Evolutionary conservation across 2,888 invertebrate species (phyloP), one percentile per base, ranked within the genome.

Genomic region (Synanthedon tipuliformis): DNA sequence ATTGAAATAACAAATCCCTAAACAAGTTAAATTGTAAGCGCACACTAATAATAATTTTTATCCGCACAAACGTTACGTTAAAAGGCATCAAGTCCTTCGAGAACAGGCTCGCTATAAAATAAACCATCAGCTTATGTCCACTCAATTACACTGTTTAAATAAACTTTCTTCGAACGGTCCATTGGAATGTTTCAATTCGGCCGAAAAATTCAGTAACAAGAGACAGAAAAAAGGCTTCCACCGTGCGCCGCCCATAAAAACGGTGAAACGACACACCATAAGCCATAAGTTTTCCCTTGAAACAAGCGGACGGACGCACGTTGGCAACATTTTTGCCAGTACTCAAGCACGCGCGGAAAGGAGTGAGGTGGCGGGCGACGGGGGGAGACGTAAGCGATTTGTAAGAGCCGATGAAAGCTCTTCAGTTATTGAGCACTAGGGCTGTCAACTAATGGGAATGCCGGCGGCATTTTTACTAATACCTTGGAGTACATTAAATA

Each of bases 391-490:
- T 77, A 82, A 83, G 81, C 82, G 78, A 80, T 83, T 83, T 78
- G 76, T 77, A 76, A 80, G 81, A 81, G 77, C 71, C 78, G 82
- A 83, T 81, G 83, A 81, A 82, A 81, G 81, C 81, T 69, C 79
- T 78, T 71, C 66, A 76, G 76, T 71, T 78, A 81, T 78, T 70
- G 77, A 68, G 67, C 68, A 68, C 58, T 67, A 84, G 82, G 84
- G 85, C 67, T 83, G 79, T 72, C 80, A 74, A 54, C 64, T 76
- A 76, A 75, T 77, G 74, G 73, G 69, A 70, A 61, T 59, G 60
- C 57, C 55, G 41, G 48, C 16, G 8, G 58, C 57, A 61, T 64
- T 61, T 61, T 65, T 62, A 61, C 60, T 59, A 61, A 58, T 57
- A 52, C 58, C 57, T 55, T 56, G 57, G 59, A 61, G 59, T 54